Base-by-base conservation (phyloP, 2,888 invertebrate genomes). In the Catocala nupta region DNA sequence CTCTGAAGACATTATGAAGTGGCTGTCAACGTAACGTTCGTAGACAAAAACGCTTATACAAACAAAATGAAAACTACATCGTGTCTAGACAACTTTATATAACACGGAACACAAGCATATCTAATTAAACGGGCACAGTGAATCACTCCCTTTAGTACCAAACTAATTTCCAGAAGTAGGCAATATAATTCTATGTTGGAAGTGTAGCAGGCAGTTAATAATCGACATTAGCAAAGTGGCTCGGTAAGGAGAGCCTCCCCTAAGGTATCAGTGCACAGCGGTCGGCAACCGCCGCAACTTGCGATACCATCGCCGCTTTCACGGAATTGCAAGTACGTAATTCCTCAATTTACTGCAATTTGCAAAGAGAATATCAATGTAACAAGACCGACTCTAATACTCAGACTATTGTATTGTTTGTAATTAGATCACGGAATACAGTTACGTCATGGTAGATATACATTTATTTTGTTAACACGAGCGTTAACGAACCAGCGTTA, bases 331-430 rank as follows among this genome's bases (percentile, higher is more conserved):
- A 78, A 78, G 72, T 66, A 79, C 70, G 80, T 81, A 77, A 83
- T 80, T 79, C 83, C 81, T 82, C 83, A 83, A 85, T 87, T 85
- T 78, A 81, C 83, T 79, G 78, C 83, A 86, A 84, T 85, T 85
- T 81, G 84, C 85, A 84, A 77, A 78, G 65, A 80, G 68, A 70
- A 76, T 76, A 78, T 73, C 68, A 69, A 70, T 65, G 55, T 39
- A 55, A 61, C 57, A 39, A 49, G 48, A 43, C 10, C 55, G 16
- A 54, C 36, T 45, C 53, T 55, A 39, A 39, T 39, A 39, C 36
- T 7, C 36, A 39, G 53, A 44, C 34, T 13, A 5, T n/a, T 7
- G 25, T n/a, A 25, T 43, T 44, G 11, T 44, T 54, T 53, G 9
- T n/a, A 51, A 39, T 7, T 13, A 5, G 6, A 34, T 13, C 7